Percentiles rank a stretch among this genome's conserved stretches.
Conservation (phyloP, 2,797 vertebrate genomes). For the Lagothrix lagotricha region DNA sequence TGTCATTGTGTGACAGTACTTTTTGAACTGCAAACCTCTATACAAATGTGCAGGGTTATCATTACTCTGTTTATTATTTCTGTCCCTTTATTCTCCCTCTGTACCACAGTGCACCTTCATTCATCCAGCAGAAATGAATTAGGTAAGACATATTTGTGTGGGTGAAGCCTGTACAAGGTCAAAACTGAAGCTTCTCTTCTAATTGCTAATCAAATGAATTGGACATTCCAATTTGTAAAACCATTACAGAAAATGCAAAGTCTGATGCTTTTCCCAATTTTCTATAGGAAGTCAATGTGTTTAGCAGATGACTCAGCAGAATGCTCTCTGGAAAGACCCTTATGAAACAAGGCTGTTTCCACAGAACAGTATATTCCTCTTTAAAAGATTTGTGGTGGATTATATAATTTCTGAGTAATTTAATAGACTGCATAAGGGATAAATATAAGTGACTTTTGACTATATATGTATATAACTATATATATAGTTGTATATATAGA, state of each 20-base stretch:
- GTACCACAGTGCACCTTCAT: not conserved
- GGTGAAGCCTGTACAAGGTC: not conserved
- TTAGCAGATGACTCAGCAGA: not conserved
- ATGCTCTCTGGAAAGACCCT: not conserved
- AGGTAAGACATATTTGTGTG: not conserved
- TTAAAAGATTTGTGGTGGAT: not conserved
- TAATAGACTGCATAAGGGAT: not conserved
- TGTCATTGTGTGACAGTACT: not conserved
- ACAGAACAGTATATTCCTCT: not conserved
- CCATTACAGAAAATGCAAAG: not conserved
- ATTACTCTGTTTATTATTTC: not conserved
- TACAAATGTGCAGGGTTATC: not conserved
- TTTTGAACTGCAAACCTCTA: not conserved
- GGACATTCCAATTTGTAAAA: not conserved
- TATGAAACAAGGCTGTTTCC: not conserved
- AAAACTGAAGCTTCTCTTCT: not conserved
- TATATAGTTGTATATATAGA: no score
- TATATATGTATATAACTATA: not conserved
- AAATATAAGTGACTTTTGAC: not conserved
- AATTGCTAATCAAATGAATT: not conserved
- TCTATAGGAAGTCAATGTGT: not conserved
- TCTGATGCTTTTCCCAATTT: not conserved
- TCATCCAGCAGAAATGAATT: not conserved
- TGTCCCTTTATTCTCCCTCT: not conserved
- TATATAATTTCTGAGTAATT: not conserved